A percentile compares a stretch with the other conserved stretches of the same genome.
These are phyloP conservation scores for Taurulus bubalis DNA, from an alignment of 2,113 vertebrate genomes.

Conservation along the genomic window DNA sequence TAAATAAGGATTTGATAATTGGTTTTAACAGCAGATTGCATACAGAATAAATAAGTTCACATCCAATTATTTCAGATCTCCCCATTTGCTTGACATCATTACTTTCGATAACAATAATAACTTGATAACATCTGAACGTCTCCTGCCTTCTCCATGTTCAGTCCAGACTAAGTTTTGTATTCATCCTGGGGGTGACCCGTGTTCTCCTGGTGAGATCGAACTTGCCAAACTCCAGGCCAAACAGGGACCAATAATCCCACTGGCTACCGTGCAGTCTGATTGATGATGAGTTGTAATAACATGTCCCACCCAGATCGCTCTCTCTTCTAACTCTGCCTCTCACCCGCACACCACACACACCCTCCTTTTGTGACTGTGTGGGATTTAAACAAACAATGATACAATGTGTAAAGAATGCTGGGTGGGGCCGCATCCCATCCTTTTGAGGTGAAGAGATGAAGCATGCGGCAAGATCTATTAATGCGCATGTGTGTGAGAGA, in stretches of 20 bases:
- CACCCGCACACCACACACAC: conserved; percentile 53
- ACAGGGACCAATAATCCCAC: conserved; percentile 66
- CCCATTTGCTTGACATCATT: too few relatives aligned
- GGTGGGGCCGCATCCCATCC: conserved; percentile 73
- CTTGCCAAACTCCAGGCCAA: conserved; percentile 51
- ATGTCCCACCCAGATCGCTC: conserved; percentile 66
- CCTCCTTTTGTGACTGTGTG: conserved; percentile 67
- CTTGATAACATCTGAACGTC: neutral
- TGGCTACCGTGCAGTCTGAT: conserved; percentile 70
- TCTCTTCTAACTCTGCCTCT: conserved; percentile 35
- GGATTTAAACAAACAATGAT: conserved; percentile 79
- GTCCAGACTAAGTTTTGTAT: conserved; percentile 27
- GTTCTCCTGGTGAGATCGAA: conserved; percentile 51
- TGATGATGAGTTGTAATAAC: conserved; percentile 72
- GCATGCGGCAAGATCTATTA: conserved; percentile 40
- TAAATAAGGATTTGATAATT: neutral
- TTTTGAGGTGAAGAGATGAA: conserved; percentile 59
- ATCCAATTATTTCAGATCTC: neutral
- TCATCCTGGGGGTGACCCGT: conserved; percentile 2
- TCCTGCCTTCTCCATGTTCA: neutral
- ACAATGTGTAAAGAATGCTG: conserved; percentile 75
- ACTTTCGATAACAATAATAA: neutral
- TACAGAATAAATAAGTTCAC: neutral
- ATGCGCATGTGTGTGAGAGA: conserved; percentile 15
- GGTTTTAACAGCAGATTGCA: neutral